These are phyloP conservation scores for human (Homo sapiens) DNA, from an alignment of 2,113 vertebrate species.

Conservation along the genomic window DNA sequence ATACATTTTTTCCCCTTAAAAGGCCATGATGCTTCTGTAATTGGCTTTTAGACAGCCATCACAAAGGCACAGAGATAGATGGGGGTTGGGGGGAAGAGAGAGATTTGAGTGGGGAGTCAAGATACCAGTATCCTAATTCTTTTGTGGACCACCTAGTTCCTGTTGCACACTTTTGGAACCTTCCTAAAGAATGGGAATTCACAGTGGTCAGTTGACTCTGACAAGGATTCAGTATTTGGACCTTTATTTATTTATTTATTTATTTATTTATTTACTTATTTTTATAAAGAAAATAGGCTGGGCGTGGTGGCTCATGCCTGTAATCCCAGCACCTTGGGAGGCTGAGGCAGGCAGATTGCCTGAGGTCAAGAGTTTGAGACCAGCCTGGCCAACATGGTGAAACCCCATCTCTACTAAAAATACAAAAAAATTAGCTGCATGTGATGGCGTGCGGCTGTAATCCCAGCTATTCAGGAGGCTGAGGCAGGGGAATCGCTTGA, in stretches of 20 bases:
- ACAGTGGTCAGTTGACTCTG: not conserved
- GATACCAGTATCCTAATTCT: not conserved
- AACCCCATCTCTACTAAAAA: too few species aligned
- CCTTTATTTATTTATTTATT: not conserved
- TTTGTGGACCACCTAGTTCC: not conserved
- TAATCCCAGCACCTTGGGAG: too few species aligned
- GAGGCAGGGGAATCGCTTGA: too few species aligned
- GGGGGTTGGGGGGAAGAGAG: not conserved
- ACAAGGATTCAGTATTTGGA: not conserved
- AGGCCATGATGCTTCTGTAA: not conserved
- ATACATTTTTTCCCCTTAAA: not conserved
- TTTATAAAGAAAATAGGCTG: too few species aligned
- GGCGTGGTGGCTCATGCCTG: too few species aligned
- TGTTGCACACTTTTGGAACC: not conserved
- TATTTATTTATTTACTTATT: too few species aligned
- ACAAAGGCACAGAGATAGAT: not conserved
- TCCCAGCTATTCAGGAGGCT: too few species aligned
- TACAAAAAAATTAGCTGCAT: too few species aligned
- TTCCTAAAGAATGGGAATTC: not conserved
- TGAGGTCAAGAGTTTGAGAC: too few species aligned
- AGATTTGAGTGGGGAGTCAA: not conserved
- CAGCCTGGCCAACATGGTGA: too few species aligned
- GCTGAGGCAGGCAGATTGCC: too few species aligned
- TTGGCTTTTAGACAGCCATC: conserved; percentile 6
- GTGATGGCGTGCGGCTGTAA: too few species aligned